Percentiles rank a stretch among this genome's conserved stretches.
Evolutionary conservation across 2,888 invertebrate species (phyloP).

Genomic region (Unio pictorum): DNA sequence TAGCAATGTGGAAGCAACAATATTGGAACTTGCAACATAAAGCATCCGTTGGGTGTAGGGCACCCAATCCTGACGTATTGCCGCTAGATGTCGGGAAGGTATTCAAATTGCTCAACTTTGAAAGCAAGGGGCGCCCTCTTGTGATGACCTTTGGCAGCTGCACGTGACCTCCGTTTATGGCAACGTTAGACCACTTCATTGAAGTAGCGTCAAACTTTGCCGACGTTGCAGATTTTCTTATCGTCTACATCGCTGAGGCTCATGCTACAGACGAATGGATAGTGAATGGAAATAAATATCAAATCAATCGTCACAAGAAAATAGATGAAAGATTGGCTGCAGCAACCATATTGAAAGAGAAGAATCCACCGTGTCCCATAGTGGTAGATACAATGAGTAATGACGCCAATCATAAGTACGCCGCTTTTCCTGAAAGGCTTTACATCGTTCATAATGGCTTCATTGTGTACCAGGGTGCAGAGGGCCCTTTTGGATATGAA

Average conservation of each 20-base stretch:
- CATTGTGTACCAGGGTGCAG: slow-evolving; percentile 50
- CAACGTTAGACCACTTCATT: slow-evolving; percentile 51
- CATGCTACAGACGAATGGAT: slow-evolving; percentile 63
- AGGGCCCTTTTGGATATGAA: slow-evolving; percentile 52
- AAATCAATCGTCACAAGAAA: slow-evolving; percentile 42
- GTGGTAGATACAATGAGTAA: slow-evolving; percentile 56
- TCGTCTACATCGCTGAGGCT: slow-evolving; percentile 64
- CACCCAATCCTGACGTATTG: slow-evolving; percentile 38
- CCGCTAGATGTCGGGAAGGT: slow-evolving; percentile 11
- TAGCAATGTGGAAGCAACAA: no score
- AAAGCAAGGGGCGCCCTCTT: slow-evolving; percentile 50
- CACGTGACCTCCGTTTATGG: slow-evolving; percentile 65
- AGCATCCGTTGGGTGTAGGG: slow-evolving; percentile 10
- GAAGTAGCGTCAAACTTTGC: slow-evolving; percentile 47
- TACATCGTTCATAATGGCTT: slow-evolving; percentile 51
- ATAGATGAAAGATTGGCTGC: slow-evolving; percentile 48
- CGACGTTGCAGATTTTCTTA: slow-evolving; percentile 54
- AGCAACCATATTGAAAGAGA: slow-evolving; percentile 31
- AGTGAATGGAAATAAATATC: slow-evolving; percentile 45
- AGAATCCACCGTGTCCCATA: slow-evolving; percentile 40
- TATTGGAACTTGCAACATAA: no score
- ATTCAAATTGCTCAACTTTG: slow-evolving; percentile 27
- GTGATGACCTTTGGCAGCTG: slow-evolving; percentile 66
- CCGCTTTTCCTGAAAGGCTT: slow-evolving; percentile 57
- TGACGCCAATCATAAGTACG: slow-evolving; percentile 50